A percentile compares a stretch with the other conserved stretches of the same genome.
These are phyloP conservation scores for Hypotaenidia philippensis DNA, from an alignment of 2,797 vertebrate species.

Conservation along the genomic window DNA sequence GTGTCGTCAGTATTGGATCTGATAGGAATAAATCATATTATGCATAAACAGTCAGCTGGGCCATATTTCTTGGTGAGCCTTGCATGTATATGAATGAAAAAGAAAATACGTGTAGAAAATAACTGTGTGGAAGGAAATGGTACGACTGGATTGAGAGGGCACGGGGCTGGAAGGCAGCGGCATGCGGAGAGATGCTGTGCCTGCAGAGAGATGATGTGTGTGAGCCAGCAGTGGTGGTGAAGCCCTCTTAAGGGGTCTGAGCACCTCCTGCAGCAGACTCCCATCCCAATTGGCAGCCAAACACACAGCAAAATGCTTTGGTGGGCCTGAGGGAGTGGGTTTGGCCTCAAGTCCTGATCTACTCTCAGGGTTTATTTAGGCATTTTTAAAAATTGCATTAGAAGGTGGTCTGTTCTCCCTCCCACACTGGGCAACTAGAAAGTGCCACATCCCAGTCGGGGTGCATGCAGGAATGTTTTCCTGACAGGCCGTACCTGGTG, in stretches of 20 bases:
- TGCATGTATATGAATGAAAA: not conserved
- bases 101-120: not conserved
- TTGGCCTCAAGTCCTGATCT: too few relatives aligned
- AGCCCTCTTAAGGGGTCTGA: not conserved
- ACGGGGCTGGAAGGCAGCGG: not conserved
- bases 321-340: too few relatives aligned
- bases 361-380: too few relatives aligned
- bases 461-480: too few relatives aligned
- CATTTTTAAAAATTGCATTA: too few relatives aligned
- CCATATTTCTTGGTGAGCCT: not conserved
- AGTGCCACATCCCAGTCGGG: too few relatives aligned
- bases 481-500: too few relatives aligned
- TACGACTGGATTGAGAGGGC: rapidly evolving
- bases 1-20: not conserved
- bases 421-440: too few relatives aligned
- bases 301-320: too few relatives aligned
- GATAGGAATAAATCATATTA: not conserved
- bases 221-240: rapidly evolving
- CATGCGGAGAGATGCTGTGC: not conserved
- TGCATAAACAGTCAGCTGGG: not conserved
- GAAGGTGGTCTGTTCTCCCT: too few relatives aligned
- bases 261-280: not conserved
- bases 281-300: not conserved
- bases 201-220: not conserved
- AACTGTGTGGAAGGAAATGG: not conserved